These are phyloP conservation scores for Lemur catta DNA, from an alignment of 2,797 vertebrate genomes.

Conservation along the genomic window DNA sequence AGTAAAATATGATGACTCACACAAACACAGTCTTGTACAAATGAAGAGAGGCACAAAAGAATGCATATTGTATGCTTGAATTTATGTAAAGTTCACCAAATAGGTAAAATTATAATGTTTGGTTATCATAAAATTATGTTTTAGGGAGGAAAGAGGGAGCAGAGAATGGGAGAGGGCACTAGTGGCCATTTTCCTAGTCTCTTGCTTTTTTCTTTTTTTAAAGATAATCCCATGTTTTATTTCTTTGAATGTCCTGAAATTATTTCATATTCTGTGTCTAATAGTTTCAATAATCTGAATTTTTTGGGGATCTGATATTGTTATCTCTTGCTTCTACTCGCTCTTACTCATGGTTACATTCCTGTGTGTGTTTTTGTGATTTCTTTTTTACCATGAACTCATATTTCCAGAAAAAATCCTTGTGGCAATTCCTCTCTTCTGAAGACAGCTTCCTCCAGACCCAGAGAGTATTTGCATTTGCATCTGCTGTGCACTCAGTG, in stretches of 20 bases:
- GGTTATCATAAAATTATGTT: not conserved
- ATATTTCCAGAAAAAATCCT: not conserved
- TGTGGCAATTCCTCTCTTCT: not conserved
- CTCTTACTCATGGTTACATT: not conserved
- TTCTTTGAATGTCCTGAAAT: not conserved
- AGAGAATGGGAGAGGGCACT: not conserved
- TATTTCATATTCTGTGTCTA: not conserved
- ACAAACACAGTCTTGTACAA: not conserved
- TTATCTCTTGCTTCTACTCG: not conserved
- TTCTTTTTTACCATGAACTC: not conserved
- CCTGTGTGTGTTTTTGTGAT: not conserved
- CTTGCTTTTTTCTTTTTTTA: not conserved
- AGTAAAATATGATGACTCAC: not conserved
- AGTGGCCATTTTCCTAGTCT: not conserved
- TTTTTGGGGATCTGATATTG: not conserved
- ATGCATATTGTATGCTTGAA: not conserved
- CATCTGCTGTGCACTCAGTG: not conserved
- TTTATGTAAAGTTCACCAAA: not conserved
- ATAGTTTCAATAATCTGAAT: not conserved
- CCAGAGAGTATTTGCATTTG: not conserved
- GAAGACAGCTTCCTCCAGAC: not conserved
- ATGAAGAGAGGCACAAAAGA: not conserved
- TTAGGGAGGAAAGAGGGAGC: not conserved
- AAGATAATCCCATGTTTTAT: not conserved
- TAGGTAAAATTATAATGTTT: not conserved